Percentiles rank a stretch among this genome's conserved stretches.
Evolutionary conservation across 2,797 vertebrate species (phyloP).

Genomic region (Jordanella pulchra): DNA sequence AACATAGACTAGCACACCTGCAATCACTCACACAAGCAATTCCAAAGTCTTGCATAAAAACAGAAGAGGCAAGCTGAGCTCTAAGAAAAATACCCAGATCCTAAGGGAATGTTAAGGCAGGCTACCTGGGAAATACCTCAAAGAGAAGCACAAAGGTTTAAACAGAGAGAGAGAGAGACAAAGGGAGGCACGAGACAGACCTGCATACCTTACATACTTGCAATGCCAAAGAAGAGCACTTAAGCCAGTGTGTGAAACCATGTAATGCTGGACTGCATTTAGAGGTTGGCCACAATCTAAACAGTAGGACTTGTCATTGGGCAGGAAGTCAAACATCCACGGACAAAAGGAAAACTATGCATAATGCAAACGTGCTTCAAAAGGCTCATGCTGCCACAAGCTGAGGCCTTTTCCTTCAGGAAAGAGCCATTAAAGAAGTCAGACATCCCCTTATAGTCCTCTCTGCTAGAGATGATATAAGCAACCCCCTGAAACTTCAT

Average conservation of each 20-base stretch:
- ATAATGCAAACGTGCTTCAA: slow-evolving; percentile 15
- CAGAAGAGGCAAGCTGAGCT: slow-evolving; percentile 20
- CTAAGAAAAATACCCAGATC: slow-evolving; percentile 24
- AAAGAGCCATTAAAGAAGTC: slow-evolving; percentile 35
- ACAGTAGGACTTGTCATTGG: slow-evolving; percentile 48
- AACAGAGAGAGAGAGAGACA: slow-evolving; percentile 4
- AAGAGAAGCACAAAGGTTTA: slow-evolving; percentile 37
- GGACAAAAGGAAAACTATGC: slow-evolving; percentile 25
- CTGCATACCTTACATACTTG: slow-evolving; percentile 65
- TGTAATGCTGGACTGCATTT: slow-evolving; percentile 54
- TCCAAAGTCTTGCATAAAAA: neutral
- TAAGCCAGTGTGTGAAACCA: slow-evolving; percentile 49
- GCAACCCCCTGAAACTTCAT: slow-evolving; percentile 28
- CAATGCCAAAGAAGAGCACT: slow-evolving; percentile 65
- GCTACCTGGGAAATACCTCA: slow-evolving; percentile 52
- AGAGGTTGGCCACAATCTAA: slow-evolving; percentile 57
- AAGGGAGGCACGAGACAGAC: slow-evolving; percentile 59
- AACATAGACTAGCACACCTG: neutral
- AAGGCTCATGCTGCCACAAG: slow-evolving; percentile 9
- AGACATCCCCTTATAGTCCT: slow-evolving; percentile 20
- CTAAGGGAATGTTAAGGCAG: slow-evolving; percentile 30
- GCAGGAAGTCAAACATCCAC: slow-evolving; percentile 50
- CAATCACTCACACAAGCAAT: neutral
- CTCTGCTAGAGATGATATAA: slow-evolving; percentile 41
- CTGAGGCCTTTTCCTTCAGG: slow-evolving; percentile 17